These are phyloP conservation scores for Amiota communis DNA, from an alignment of 2,888 invertebrate genomes.

Conservation along the genomic window DNA sequence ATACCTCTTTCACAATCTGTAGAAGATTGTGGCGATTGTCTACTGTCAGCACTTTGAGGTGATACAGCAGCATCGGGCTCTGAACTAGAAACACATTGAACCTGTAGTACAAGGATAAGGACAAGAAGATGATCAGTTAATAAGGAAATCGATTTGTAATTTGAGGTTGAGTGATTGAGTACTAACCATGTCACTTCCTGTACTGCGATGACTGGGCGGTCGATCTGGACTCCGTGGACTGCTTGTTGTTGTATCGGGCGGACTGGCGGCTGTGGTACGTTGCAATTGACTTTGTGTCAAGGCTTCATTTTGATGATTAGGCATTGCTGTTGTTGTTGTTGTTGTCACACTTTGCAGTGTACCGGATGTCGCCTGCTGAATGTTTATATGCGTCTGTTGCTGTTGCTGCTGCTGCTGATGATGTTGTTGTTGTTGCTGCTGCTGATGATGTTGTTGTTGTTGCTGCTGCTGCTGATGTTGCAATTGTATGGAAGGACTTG, in stretches of 20 bases:
- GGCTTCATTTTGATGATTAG: constrained; percentile 37
- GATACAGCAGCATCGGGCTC: constrained; percentile 82
- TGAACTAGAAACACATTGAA: constrained; percentile 90
- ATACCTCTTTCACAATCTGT: constrained; percentile 72
- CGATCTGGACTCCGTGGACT: constrained; percentile 81
- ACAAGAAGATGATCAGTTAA: background rate
- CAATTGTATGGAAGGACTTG: constrained; percentile 82
- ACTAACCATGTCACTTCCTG: constrained; percentile 73
- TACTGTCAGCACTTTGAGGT: constrained; percentile 70
- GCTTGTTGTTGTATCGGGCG: constrained; percentile 89
- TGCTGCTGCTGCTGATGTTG: constrained; percentile 75
- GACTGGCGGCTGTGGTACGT: constrained; percentile 76
- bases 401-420: constrained; percentile 75
- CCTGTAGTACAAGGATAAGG: constrained; percentile 79
- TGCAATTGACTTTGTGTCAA: constrained; percentile 44
- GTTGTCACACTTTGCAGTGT: constrained; percentile 40
- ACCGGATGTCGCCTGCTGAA: constrained; percentile 45
- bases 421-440: constrained; percentile 48
- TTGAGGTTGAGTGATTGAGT: background rate
- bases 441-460: constrained; percentile 51
- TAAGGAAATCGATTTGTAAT: background rate
- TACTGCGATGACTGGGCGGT: constrained; percentile 72
- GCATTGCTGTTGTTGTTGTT: constrained; percentile 60
- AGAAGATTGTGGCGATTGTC: constrained; percentile 70
- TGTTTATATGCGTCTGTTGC: constrained; percentile 44